Conservation (phyloP, 2,888 invertebrate genomes). For the Leptothorax acervorum region DNA sequence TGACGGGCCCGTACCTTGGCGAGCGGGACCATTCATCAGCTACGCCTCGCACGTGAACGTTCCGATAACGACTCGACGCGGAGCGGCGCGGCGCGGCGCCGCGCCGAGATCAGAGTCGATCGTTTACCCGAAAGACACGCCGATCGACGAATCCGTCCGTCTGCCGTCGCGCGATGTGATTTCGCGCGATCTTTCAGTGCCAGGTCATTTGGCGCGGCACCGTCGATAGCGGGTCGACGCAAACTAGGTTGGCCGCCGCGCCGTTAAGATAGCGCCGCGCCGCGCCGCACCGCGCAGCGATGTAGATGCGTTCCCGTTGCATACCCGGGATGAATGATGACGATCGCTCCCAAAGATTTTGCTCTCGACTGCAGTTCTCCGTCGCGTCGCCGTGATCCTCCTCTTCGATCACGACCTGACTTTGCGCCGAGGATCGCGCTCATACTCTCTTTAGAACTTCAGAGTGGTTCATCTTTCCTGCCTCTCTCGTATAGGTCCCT, state of each 20-base stretch:
- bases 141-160: conserved; percentile 60
- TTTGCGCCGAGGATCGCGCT: background rate
- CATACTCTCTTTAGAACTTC: background rate
- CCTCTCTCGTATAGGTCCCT: background rate
- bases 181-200: conserved; percentile 49
- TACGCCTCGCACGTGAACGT: conserved; percentile 69
- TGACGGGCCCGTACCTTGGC: conserved; percentile 77
- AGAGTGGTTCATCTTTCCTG: conserved; percentile 13
- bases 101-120: conserved; percentile 56
- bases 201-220: conserved; percentile 48
- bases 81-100: conserved; percentile 2
- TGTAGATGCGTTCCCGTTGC: conserved; percentile 32
- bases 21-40: conserved; percentile 79
- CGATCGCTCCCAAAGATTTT: conserved; percentile 27
- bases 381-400: conserved; percentile 21
- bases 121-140: conserved; percentile 63
- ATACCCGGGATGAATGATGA: conserved; percentile 48
- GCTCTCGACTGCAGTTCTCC: conserved; percentile 31
- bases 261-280: conserved; percentile 46
- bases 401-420: conserved; percentile 23
- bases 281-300: conserved; percentile 13
- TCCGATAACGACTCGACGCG: conserved; percentile 74
- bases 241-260: conserved; percentile 33
- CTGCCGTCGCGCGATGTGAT: conserved; percentile 39
- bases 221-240: conserved; percentile 24